Conservation (phyloP, 2,888 invertebrate species). For the Augochlorella aurata region DNA sequence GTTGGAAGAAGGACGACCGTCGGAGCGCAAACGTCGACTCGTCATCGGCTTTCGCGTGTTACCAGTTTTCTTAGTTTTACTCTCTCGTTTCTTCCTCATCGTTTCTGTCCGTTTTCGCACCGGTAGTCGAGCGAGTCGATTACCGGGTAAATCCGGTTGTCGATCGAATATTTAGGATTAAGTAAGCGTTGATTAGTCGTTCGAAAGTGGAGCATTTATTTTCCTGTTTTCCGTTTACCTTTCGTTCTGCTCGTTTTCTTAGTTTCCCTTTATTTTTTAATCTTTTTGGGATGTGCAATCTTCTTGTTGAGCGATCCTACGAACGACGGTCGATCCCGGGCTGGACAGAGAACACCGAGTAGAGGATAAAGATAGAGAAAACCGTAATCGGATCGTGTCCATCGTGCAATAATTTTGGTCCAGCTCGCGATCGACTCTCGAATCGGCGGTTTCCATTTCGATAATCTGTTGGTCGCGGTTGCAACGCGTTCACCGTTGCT, state of each 20-base stretch:
- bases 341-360: constrained; percentile 2
- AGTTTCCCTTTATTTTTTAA: constrained; percentile 17
- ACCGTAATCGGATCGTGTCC: constrained; percentile 27
- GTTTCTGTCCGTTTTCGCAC: background rate
- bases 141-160: constrained; percentile 23
- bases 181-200: constrained; percentile 40
- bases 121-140: constrained; percentile 26
- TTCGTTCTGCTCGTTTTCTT: constrained; percentile 17
- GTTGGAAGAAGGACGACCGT: constrained; percentile 22
- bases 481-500: constrained; percentile 53
- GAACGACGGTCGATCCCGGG: constrained; percentile 14
- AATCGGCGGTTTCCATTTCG: constrained; percentile 28
- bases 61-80: constrained; percentile 58
- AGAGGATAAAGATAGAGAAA: background rate
- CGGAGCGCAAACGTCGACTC: constrained; percentile 31
- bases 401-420: constrained; percentile 62
- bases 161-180: constrained; percentile 35
- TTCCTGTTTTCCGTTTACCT: background rate
- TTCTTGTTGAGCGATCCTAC: constrained; percentile 51
- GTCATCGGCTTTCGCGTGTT: constrained; percentile 49
- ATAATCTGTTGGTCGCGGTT: constrained; percentile 3
- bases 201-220: constrained; percentile 46
- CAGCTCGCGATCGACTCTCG: constrained; percentile 39
- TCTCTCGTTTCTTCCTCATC: constrained; percentile 35
- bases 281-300: constrained; percentile 77